phyloP scores from a whole-genome alignment of 2,888 invertebrate genomes.

The Melangyna quadrimaculata region DNA sequence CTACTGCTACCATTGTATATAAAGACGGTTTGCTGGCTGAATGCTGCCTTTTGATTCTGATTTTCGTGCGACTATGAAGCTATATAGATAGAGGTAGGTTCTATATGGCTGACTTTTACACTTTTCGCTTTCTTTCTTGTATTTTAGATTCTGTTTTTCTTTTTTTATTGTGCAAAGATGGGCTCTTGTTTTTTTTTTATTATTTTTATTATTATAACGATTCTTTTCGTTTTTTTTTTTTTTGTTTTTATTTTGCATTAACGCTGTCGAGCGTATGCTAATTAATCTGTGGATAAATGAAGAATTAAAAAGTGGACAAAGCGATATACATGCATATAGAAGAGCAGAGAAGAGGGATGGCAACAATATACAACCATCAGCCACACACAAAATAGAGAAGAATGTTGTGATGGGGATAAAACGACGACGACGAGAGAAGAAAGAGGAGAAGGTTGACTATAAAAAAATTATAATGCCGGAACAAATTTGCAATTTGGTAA shows the following conservation, averaged over 20 bases:
- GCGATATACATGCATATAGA: conserved; percentile 7
- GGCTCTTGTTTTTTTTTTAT: conserved; percentile 7
- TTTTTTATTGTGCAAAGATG: conserved; percentile 19
- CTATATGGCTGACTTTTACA: conserved; percentile 49
- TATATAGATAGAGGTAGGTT: background rate
- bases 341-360: background rate
- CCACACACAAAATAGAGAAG: background rate
- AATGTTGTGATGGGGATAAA: background rate
- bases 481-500: conserved; percentile 45
- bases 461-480: conserved; percentile 44
- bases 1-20: background rate
- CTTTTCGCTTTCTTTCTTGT: conserved; percentile 56
- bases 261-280: conserved; percentile 66
- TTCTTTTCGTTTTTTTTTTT: conserved; percentile 28
- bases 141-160: background rate
- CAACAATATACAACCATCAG: background rate
- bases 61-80: background rate
- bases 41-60: conserved; percentile 19
- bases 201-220: conserved; percentile 40
- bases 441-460: conserved; percentile 1
- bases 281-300: conserved; percentile 69
- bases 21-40: background rate
- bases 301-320: conserved; percentile 63
- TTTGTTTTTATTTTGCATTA: conserved; percentile 33
- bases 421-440: too few relatives aligned